Evolutionary conservation across 2,113 vertebrate genomes (phyloP).

Genomic region (Myanophis thanlyinensis): DNA sequence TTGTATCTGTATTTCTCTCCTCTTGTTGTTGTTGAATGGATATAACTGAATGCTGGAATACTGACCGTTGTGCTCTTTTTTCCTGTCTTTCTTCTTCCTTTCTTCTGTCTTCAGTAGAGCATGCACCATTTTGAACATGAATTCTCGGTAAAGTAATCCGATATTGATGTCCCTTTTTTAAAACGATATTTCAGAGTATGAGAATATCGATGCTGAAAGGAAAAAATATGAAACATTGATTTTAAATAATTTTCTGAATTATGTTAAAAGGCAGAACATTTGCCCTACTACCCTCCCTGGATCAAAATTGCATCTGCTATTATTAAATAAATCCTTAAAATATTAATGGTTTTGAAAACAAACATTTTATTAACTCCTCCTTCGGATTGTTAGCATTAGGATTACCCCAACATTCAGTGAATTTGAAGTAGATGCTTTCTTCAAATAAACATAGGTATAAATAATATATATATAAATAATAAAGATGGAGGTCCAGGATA

Average conservation of each 20-base stretch:
- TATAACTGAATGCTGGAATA: conserved; percentile 60
- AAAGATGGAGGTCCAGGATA: background rate
- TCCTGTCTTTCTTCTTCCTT: conserved; percentile 63
- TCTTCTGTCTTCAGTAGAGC: conserved; percentile 91
- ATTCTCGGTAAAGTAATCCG: conserved; percentile 93
- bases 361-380: background rate
- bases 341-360: conserved; percentile 52
- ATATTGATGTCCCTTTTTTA: conserved; percentile 76
- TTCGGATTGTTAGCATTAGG: background rate
- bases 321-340: conserved; percentile 60
- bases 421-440: background rate
- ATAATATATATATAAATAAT: no score
- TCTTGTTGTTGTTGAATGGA: conserved; percentile 50
- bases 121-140: conserved; percentile 96
- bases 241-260: conserved; percentile 56
- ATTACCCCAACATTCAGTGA: background rate
- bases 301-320: conserved; percentile 59
- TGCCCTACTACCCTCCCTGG: conserved; percentile 42
- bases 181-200: conserved; percentile 77
- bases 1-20: conserved; percentile 52
- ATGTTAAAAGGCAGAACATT: conserved; percentile 70
- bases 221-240: conserved; percentile 31
- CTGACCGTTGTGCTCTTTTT: conserved; percentile 68
- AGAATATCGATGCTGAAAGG: conserved; percentile 40
- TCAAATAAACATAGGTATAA: background rate